Conservation (phyloP, 2,113 vertebrate genomes). For the Plecotus auritus region DNA sequence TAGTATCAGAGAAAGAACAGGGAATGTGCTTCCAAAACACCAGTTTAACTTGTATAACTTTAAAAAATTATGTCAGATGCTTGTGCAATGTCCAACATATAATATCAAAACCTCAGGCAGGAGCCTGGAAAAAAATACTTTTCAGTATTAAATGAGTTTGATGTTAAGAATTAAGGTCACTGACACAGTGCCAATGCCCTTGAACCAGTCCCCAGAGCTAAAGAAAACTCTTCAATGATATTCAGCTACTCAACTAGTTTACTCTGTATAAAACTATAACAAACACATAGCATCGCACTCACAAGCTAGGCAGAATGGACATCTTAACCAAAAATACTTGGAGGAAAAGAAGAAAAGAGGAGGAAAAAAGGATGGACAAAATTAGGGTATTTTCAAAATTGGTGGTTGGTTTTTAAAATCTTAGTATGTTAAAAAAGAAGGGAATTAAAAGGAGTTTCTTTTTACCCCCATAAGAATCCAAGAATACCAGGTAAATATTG, state of each 20-base stretch:
- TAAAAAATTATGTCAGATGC: background rate
- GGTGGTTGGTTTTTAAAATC: background rate
- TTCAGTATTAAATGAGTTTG: background rate
- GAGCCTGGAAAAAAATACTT: background rate
- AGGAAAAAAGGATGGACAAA: background rate
- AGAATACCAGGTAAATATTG: background rate
- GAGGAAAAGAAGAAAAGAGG: background rate
- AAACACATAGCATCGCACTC: background rate
- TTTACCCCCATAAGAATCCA: background rate
- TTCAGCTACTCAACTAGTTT: background rate
- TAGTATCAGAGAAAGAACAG: background rate
- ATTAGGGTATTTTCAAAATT: background rate
- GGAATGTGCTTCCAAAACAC: background rate
- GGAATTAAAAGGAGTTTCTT: background rate
- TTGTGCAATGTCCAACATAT: background rate
- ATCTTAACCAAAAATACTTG: background rate
- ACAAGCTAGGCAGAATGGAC: background rate
- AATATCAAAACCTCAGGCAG: background rate
- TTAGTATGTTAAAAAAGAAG: background rate
- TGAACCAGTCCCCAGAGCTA: background rate
- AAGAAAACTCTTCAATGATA: background rate
- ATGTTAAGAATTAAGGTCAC: background rate
- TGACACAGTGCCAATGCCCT: background rate
- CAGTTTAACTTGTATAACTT: background rate
- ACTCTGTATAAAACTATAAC: background rate